phyloP scores from a whole-genome alignment of 2,797 vertebrate genomes.

The Zalophus californianus region DNA sequence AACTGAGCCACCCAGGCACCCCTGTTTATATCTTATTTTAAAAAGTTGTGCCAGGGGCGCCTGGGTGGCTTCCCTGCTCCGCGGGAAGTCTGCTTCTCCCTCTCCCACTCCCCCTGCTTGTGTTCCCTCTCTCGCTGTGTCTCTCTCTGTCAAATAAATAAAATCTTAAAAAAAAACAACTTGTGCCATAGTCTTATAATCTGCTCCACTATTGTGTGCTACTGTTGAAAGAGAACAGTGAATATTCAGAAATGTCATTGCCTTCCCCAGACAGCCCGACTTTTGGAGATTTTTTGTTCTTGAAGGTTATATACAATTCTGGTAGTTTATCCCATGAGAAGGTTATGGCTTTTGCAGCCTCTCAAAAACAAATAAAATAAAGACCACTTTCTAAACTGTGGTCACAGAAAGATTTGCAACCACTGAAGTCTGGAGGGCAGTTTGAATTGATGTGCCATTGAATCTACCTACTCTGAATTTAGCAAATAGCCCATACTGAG shows the following conservation, averaged over 20 bases:
- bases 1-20: background rate
- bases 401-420: conserved; percentile 59
- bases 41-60: no score
- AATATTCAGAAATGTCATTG: conserved; percentile 57
- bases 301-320: conserved; percentile 55
- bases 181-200: background rate
- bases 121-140: no score
- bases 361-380: conserved; percentile 73
- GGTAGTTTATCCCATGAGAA: conserved; percentile 67
- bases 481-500: background rate
- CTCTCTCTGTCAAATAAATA: no score
- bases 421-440: conserved; percentile 56
- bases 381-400: conserved; percentile 7
- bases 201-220: background rate
- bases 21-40: background rate
- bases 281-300: conserved; percentile 76
- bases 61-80: no score
- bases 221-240: conserved; percentile 56
- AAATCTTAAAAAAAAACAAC: background rate
- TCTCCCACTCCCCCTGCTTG: no score
- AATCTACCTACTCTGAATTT: background rate
- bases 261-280: conserved; percentile 52
- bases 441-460: conserved; percentile 72
- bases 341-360: conserved; percentile 57
- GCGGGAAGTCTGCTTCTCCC: no score